Evolutionary conservation across 2,113 vertebrate species (phyloP).

Genomic region (Thinocorus orbignyianus): DNA sequence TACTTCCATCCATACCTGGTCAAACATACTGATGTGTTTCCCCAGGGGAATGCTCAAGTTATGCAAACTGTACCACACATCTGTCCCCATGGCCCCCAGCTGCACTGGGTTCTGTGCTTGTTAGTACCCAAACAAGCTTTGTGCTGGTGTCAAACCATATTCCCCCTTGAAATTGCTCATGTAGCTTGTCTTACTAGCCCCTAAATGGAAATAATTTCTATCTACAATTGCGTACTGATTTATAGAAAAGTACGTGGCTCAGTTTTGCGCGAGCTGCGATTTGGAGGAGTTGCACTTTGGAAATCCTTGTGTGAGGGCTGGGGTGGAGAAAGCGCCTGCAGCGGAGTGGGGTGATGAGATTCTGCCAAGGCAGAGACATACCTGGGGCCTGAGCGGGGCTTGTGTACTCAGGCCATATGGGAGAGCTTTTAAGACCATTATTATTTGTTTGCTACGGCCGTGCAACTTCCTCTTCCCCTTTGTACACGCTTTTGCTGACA

Average conservation of each 20-base stretch:
- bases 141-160: background rate
- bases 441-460: conserved; percentile 32
- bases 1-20: background rate
- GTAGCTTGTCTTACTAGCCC: background rate
- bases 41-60: background rate
- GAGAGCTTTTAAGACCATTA: conserved; percentile 55
- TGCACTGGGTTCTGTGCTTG: rapidly evolving
- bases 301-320: background rate
- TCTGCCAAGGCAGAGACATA: background rate
- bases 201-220: background rate
- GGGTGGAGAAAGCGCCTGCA: background rate
- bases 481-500: conserved; percentile 20
- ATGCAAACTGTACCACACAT: background rate
- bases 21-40: background rate
- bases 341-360: background rate
- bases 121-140: background rate
- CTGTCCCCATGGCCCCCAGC: rapidly evolving
- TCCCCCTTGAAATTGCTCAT: background rate
- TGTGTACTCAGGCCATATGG: conserved; percentile 38
- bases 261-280: background rate
- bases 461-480: conserved; percentile 50
- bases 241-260: background rate
- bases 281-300: background rate
- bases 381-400: background rate
- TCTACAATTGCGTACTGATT: background rate